phyloP scores from a whole-genome alignment of 2,888 invertebrate genomes.

The Hydropsyche betteni region DNA sequence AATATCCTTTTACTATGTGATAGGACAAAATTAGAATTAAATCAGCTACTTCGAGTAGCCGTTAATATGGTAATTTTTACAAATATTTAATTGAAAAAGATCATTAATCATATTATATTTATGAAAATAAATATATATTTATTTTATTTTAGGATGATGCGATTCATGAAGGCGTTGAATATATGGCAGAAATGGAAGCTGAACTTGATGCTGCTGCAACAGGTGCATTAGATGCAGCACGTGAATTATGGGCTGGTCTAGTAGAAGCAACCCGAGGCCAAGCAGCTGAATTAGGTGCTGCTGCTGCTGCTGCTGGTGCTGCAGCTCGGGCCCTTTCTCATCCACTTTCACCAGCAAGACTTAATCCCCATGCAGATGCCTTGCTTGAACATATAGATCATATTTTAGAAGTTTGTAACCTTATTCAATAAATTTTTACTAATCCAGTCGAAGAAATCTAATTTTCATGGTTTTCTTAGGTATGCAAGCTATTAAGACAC shows the following conservation, averaged over 20 bases:
- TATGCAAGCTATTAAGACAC: conserved; percentile 95
- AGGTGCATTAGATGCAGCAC: conserved; percentile 58
- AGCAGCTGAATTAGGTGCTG: conserved; percentile 82
- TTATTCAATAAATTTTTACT: conserved; percentile 46
- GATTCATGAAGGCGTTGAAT: conserved; percentile 49
- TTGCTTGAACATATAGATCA: conserved; percentile 98
- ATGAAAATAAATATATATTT: too few relatives aligned
- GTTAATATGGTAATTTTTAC: conserved; percentile 75
- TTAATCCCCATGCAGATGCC: conserved; percentile 92
- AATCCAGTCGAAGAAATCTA: not conserved
- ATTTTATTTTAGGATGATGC: conserved; percentile 50
- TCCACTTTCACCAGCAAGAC: conserved; percentile 86
- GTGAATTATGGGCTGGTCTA: conserved; percentile 71
- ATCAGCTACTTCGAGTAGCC: conserved; percentile 86
- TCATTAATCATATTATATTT: not conserved
- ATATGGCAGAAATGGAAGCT: conserved; percentile 47
- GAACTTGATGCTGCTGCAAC: conserved; percentile 59
- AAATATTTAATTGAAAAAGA: conserved; percentile 51
- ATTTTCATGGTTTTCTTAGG: conserved; percentile 64
- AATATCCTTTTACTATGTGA: conserved; percentile 91
- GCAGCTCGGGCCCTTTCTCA: conserved; percentile 75
- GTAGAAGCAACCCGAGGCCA: conserved; percentile 85
- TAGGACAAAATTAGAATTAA: conserved; percentile 89
- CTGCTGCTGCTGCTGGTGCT: conserved; percentile 76
- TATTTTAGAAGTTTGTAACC: conserved; percentile 85